Base-by-base conservation (phyloP, 2,113 vertebrate genomes). In the Rhinopomastus cyanomelas region DNA sequence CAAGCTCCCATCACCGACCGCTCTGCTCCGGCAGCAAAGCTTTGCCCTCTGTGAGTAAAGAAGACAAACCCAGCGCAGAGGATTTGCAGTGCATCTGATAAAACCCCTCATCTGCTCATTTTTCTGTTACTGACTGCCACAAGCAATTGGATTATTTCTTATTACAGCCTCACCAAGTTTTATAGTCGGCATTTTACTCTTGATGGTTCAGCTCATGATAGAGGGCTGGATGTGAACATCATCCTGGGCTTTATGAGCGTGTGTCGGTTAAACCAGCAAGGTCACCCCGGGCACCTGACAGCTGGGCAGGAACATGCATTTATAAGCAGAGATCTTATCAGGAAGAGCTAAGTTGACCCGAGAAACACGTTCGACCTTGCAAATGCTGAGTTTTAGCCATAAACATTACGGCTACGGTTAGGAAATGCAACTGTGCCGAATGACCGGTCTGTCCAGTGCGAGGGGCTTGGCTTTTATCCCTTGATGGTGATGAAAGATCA, bases 11-110 rank as follows among this genome's bases (percentile, higher is more conserved):
- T 21, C 1, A 3, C 15, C 0, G 3, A 16, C 11, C 22, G 26
- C 48, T 82, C 51, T 0, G 1, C 12, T 67, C 9, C 44, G 67
- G 9, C n/a, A 51, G 23, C 0, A 1, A 48, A 8, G 16, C 34
- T 90, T 44, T 77, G 34, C 37, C 69, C n/a, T 87, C 22, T 72
- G 34, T 5, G 7, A 44, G 29, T 13, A 14, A 66, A 53, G 13
- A 87, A 44, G 37, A 74, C 11, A 10, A 66, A 73, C 27, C 61
- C 39, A 48, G 61, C 52, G 17, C 15, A 26, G 32, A 51, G 53
- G 62, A 12, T 15, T 71, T 67, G 26, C 68, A 49, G 16, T 49
- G 13, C 22, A 12, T 8, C 62, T 60, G 76, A 64, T 85, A 85
- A 91, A 89, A 93, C 74, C 16, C 48, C 20, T 77, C 49, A 16